A percentile compares a stretch with the other conserved stretches of the same genome.
These are phyloP conservation scores for Chloroceryle inda DNA, from an alignment of 2,797 vertebrate genomes.

Conservation along the genomic window DNA sequence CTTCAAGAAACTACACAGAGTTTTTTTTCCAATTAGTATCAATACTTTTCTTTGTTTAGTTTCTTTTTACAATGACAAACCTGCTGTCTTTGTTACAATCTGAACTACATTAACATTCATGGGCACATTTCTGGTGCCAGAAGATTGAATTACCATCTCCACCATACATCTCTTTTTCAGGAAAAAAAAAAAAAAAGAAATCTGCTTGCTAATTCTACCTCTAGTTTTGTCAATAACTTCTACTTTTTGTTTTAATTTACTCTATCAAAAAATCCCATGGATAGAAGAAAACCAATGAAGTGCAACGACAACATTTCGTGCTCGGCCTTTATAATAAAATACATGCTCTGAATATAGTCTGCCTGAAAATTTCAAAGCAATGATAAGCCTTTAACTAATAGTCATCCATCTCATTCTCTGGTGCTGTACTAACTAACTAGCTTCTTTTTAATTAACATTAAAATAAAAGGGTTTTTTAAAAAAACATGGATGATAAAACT, in stretches of 20 bases:
- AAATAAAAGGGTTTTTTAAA: not conserved
- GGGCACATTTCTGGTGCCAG: not conserved
- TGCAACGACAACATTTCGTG: not conserved
- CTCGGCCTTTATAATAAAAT: not conserved
- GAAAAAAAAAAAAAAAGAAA: not conserved
- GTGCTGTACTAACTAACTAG: not conserved
- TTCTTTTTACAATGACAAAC: not conserved
- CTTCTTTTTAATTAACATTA: not conserved
- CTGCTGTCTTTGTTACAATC: not conserved
- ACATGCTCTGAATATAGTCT: not conserved
- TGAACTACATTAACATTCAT: not conserved
- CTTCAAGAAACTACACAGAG: not conserved
- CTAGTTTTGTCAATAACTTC: not conserved
- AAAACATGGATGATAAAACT: not conserved
- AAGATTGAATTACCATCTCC: not conserved
- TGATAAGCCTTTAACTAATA: not conserved
- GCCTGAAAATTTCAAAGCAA: not conserved
- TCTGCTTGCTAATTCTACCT: not conserved
- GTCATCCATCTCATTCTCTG: not conserved
- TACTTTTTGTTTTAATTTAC: not conserved
- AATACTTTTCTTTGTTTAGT: constrained; percentile 12
- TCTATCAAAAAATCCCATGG: not conserved
- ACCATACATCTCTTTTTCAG: not conserved
- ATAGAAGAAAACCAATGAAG: not conserved
- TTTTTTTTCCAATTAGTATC: not conserved